These are phyloP conservation scores for Crossaster papposus DNA, from an alignment of 53 echinoderm and acorn worm species.

Conservation along the genomic window DNA sequence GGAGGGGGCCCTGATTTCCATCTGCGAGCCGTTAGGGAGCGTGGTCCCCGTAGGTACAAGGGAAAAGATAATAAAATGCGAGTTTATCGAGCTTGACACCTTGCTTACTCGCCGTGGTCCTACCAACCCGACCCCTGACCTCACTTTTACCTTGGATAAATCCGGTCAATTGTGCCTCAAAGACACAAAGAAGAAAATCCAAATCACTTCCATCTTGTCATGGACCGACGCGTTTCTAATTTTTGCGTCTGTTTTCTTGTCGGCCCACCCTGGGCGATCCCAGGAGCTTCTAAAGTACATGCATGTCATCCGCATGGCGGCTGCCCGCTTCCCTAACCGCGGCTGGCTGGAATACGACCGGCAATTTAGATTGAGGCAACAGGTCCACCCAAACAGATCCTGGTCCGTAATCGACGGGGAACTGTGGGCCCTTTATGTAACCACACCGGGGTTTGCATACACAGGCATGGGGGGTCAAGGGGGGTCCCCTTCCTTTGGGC, in stretches of 20 bases:
- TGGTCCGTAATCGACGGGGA: constrained; percentile 64
- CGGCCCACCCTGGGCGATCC: constrained; percentile 40
- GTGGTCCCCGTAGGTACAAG: no score
- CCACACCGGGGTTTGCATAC: background rate
- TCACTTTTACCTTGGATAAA: no score
- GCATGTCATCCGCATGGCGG: constrained; percentile 45
- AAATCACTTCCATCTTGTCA: constrained; percentile 14
- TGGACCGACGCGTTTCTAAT: constrained; percentile 62
- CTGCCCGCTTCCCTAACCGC: constrained; percentile 26
- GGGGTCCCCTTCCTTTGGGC: background rate
- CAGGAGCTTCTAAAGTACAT: constrained; percentile 62
- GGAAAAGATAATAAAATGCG: no score
- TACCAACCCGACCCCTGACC: no score
- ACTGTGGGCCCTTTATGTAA: constrained; percentile 55
- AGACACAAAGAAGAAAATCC: background rate
- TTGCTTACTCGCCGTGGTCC: background rate
- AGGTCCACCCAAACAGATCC: background rate
- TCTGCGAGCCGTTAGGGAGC: no score
- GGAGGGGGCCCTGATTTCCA: no score
- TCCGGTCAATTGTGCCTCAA: background rate
- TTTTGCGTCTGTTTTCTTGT: constrained; percentile 36
- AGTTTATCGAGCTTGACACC: background rate
- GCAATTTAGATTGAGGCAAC: constrained; percentile 62
- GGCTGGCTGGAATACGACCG: constrained; percentile 59
- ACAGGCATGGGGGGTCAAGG: background rate